Conservation (phyloP, 2,888 invertebrate species). For the Cheilosia variabilis region DNA sequence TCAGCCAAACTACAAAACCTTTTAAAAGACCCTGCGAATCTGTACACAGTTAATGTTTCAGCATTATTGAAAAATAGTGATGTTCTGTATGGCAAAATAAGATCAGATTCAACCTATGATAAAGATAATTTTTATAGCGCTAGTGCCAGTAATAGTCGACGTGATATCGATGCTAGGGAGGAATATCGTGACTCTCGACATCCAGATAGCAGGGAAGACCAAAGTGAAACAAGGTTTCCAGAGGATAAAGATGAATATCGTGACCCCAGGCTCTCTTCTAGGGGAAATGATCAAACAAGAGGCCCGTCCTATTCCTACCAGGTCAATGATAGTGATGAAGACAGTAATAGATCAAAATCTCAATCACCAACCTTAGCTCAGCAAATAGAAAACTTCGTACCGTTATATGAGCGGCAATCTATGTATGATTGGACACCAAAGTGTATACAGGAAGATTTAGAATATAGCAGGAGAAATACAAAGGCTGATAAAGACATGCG, state of each 20-base stretch:
- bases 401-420: slow-evolving; percentile 79
- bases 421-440: slow-evolving; percentile 80
- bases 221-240: slow-evolving; percentile 50
- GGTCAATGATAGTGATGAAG: slow-evolving; percentile 33
- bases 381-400: slow-evolving; percentile 76
- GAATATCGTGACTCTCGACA: slow-evolving; percentile 15
- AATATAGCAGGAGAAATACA: slow-evolving; percentile 66
- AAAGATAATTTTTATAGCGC: slow-evolving; percentile 50
- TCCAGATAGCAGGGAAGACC: slow-evolving; percentile 35
- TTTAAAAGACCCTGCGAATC: slow-evolving; percentile 50
- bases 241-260: slow-evolving; percentile 45
- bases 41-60: slow-evolving; percentile 31
- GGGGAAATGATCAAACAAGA: background rate
- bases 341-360: slow-evolving; percentile 55
- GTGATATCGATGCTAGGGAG: slow-evolving; percentile 15
- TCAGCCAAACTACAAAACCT: slow-evolving; percentile 44
- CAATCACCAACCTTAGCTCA: slow-evolving; percentile 79
- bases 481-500: slow-evolving; percentile 80
- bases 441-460: slow-evolving; percentile 76
- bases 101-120: slow-evolving; percentile 12
- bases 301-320: slow-evolving; percentile 3
- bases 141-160: background rate
- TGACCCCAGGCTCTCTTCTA: slow-evolving; percentile 42
- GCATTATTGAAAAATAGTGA: slow-evolving; percentile 33
- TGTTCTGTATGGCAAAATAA: background rate